Conservation (phyloP, 1,140 invertebrate genomes). For the Mycetomoellerius zeteki region DNA sequence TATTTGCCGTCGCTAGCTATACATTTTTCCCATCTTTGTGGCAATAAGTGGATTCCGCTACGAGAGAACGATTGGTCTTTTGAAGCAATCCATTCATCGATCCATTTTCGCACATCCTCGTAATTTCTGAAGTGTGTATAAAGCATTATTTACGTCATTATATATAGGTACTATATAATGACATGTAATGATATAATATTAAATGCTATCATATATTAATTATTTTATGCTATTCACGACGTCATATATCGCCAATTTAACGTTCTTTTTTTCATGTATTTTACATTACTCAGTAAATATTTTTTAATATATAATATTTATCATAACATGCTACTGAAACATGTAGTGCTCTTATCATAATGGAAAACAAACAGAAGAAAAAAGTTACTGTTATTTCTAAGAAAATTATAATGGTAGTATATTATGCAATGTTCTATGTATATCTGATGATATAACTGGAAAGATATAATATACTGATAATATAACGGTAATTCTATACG, state of each 20-base stretch:
- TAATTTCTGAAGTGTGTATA: no score
- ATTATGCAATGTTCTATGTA: no score
- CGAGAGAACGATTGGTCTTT: no score
- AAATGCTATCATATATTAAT: background rate
- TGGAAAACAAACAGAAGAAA: background rate
- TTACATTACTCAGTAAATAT: background rate
- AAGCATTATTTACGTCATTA: background rate
- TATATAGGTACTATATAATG: background rate
- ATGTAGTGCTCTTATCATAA: no score
- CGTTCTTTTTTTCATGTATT: background rate
- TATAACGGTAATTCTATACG: no score
- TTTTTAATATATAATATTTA: background rate
- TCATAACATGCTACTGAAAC: background rate
- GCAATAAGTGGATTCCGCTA: no score
- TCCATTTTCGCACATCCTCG: no score
- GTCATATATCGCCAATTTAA: background rate
- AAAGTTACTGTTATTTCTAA: background rate
- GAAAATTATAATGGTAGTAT: background rate
- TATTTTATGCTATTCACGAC: background rate
- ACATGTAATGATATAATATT: background rate
- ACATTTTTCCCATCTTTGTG: no score
- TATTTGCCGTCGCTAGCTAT: no score
- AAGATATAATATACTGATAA: no score
- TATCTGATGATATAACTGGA: no score
- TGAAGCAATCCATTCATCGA: no score